Base-by-base conservation (phyloP, 1,140 invertebrate species). In the Fragariocoptes setiger region DNA sequence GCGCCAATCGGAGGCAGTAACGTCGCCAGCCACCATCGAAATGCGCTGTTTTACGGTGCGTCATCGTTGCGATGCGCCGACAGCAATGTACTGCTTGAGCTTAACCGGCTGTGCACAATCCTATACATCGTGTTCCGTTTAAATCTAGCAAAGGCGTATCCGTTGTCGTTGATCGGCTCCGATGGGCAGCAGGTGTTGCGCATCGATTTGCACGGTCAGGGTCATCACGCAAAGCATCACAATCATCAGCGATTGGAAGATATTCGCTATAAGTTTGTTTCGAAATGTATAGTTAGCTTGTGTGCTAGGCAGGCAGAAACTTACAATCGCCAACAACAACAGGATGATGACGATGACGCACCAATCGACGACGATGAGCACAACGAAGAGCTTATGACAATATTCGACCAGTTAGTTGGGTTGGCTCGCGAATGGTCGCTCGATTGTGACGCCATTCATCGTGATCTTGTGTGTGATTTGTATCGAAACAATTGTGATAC, bases 391-490 rank as follows among this genome's bases (percentile, higher is more conserved):
- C 43, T 46, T 3, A 49, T 46, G 25, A 43, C 40, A 22, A 47
- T 45, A 45, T 46, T 52, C 76, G 72, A 68, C 72, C 76, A 58
- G 56, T 66, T 50, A 67, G 69, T 70, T 36, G 62, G 61, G 16
- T 55, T 88, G 18, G 72, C 74, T 0, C 65, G 68, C 35, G 66
- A 74, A 39, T 86, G 82, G 77, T 66, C 69, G 43, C 55, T 85
- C 21, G 69, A 77, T 52, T 61, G 65, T 16, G 74, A 79, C 50
- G 64, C 68, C 46, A 56, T 86, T 22, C 65, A 68, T 47, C 64
- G 71, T 48, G 71, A 76, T 57, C 70, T 79, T 61, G 65, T 76
- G 37, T 66, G 67, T 49, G 68, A 76, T 49, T 58, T 80, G 14
- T 80, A 77, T 52, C 63, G 65, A 1, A 66, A 66, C 51, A 74